These are phyloP conservation scores for Acanthococcus lagerstroemiae DNA, from an alignment of 2,888 invertebrate genomes.

Conservation along the genomic window DNA sequence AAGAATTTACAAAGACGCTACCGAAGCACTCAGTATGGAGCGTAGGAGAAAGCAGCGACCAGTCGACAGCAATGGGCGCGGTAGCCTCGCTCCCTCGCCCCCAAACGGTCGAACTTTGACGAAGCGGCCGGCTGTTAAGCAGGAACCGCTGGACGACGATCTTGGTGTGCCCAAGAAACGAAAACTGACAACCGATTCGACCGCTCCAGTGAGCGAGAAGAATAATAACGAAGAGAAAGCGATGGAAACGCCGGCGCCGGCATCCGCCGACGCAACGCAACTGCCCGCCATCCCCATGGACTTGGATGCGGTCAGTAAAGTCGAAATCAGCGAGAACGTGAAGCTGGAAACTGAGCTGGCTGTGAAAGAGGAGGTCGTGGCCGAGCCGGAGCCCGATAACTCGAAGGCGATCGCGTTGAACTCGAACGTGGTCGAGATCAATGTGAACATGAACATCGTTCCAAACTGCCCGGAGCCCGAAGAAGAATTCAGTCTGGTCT, in stretches of 20 bases:
- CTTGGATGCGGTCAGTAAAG: not conserved
- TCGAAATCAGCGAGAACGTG: not conserved
- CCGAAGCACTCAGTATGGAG: not conserved
- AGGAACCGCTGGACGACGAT: constrained; percentile 8
- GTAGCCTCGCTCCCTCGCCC: not conserved
- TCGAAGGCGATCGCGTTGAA: too few species aligned
- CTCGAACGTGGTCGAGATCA: not conserved
- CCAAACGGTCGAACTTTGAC: not conserved
- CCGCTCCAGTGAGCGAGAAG: too few species aligned
- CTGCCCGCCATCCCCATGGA: not conserved
- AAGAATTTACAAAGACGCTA: not conserved
- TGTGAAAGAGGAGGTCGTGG: not conserved
- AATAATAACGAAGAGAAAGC: not conserved
- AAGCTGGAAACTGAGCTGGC: not conserved
- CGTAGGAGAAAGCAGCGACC: not conserved
- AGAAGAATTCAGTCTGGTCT: not conserved
- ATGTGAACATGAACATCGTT: not conserved
- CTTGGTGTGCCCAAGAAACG: not conserved
- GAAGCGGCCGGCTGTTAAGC: constrained; percentile 13
- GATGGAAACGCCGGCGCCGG: not conserved
- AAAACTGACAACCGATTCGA: too few species aligned
- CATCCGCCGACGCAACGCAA: not conserved
- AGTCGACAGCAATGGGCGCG: not conserved
- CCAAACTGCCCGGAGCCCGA: not conserved
- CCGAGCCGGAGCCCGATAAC: too few species aligned